These are phyloP conservation scores for Recurvirostra avosetta DNA, from an alignment of 2,113 vertebrate species.

Conservation along the genomic window DNA sequence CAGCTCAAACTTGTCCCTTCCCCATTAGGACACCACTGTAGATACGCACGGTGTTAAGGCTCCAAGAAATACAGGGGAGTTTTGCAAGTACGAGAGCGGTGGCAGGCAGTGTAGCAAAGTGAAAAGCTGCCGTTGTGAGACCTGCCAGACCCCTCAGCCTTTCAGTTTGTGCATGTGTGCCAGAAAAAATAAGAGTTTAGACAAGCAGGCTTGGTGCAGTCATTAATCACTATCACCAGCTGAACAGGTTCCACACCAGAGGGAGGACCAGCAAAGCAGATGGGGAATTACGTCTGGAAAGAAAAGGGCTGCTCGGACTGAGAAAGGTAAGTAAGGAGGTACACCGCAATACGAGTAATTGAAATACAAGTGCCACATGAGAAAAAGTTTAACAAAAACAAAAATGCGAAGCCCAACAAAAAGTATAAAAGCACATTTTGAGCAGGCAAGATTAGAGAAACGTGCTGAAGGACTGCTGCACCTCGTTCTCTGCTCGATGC, in stretches of 20 bases:
- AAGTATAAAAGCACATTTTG: not conserved
- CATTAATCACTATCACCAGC: not conserved
- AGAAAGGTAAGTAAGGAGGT: not conserved
- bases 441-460: not conserved
- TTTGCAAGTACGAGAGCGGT: not conserved
- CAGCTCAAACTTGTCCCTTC: not conserved
- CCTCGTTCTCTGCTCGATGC: not conserved
- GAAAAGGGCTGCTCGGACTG: not conserved
- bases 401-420: accelerated
- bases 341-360: not conserved
- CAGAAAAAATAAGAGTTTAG: not conserved
- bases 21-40: accelerated
- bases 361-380: not conserved
- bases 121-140: not conserved
- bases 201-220: not conserved
- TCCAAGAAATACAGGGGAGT: not conserved
- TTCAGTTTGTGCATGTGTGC: not conserved
- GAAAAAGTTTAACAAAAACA: not conserved
- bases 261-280: not conserved
- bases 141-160: not conserved
- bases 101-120: not conserved
- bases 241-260: not conserved
- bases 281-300: not conserved
- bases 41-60: accelerated
- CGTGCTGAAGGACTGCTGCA: not conserved